Evolutionary conservation across 2,888 invertebrate species (phyloP), one percentile per base, ranked within the genome.

Genomic region (Rotaria magnacalcarata): DNA sequence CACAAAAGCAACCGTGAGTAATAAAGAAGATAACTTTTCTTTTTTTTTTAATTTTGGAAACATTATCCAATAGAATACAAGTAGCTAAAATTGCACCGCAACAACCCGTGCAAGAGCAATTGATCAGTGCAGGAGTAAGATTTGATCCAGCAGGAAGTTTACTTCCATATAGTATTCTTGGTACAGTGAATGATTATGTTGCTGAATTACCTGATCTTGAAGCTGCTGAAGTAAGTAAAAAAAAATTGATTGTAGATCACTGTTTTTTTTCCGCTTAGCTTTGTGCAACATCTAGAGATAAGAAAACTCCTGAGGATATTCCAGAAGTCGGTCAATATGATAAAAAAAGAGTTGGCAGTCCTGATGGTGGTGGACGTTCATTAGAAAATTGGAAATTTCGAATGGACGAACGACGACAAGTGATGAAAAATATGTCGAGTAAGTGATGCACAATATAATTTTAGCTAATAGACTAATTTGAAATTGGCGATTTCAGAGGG

Each of bases 391-490:
- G 91, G 91, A 89, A 90, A 87, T 85, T 88, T 74, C 89, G 89
- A 86, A 91, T 91, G 91, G 86, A 88, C 85, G 90, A 91, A 86
- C 88, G 91, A 84, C 90, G 89, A 86, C 88, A 87, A 52, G 91
- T 90, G 87, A 91, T 91, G 87, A 90, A 89, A 67, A 88, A 90
- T 87, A 90, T 90, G 43, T 89, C 90, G 16, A 90, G 91, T 91
- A 88, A 21, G 8, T 34, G 34, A 34, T 34, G 34, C 34, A 34
- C 34, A 34, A 34, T 34, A 34, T 34, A 34, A 34, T 34, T 34
- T 34, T 34, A 34, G 34, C 34, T 34, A 34, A 34, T 34, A 34
- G 34, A 34, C 34, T 34, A 34, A 34, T 34, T 34, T 34, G 34
- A 34, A 34, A 34, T 34, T 34, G 34, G 6, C 27, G 80, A 34